Conservation (phyloP, 2,888 invertebrate genomes). For the Bugula neritina region DNA sequence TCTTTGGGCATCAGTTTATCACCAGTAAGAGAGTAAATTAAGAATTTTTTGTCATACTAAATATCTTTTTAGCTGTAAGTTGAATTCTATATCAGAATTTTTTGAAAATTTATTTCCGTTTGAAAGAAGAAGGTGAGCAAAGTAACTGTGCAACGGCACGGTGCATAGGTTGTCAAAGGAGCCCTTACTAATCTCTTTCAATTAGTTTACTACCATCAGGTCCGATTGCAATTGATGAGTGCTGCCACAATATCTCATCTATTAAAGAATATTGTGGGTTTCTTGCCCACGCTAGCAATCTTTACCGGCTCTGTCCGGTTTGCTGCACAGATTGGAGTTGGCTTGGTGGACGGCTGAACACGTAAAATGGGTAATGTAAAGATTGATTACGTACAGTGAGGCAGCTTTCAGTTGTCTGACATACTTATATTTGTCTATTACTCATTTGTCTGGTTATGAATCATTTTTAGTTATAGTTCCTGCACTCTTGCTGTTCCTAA, state of each 20-base stretch:
- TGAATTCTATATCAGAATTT: too few species aligned
- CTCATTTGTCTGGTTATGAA: too few species aligned
- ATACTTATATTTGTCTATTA: background rate
- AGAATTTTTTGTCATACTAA: too few species aligned
- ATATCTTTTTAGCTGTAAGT: too few species aligned
- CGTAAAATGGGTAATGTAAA: slow-evolving; percentile 26
- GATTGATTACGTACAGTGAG: background rate
- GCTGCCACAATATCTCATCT: slow-evolving; percentile 6
- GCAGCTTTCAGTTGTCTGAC: background rate
- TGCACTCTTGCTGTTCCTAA: too few species aligned
- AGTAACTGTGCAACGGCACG: too few species aligned
- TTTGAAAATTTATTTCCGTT: too few species aligned
- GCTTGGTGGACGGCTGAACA: background rate
- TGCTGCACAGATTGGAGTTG: background rate
- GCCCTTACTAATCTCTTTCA: background rate
- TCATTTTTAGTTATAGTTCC: too few species aligned
- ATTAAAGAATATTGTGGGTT: background rate
- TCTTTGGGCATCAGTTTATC: too few species aligned
- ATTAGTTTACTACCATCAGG: background rate
- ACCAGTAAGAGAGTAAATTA: too few species aligned
- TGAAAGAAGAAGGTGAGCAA: too few species aligned
- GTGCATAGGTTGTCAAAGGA: too few species aligned
- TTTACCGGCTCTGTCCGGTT: slow-evolving; percentile 20
- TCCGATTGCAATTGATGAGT: slow-evolving; percentile 5
- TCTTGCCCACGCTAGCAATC: background rate